Percentiles rank a stretch among this genome's conserved stretches.
phyloP scores from a whole-genome alignment of 2,888 invertebrate genomes.

The Carabus problematicus region DNA sequence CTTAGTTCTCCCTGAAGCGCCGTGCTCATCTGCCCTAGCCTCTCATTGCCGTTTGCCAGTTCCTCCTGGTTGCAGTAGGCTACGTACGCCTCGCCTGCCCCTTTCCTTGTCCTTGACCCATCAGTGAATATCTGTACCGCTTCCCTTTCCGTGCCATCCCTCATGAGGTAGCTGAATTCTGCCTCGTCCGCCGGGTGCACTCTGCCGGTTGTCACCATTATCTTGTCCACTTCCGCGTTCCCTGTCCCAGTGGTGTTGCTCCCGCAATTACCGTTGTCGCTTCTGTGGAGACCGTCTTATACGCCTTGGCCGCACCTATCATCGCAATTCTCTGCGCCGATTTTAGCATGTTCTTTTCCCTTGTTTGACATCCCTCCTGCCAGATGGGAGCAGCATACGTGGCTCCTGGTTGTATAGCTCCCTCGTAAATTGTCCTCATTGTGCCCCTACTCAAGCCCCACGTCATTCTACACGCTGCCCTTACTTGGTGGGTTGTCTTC shows the following conservation, averaged over 20 bases:
- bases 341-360: neutral
- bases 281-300: conserved; percentile 16
- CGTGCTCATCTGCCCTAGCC: conserved; percentile 13
- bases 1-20: conserved; percentile 26
- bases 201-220: too few species aligned
- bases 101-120: neutral
- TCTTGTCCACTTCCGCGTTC: too few species aligned
- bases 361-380: conserved; percentile 14
- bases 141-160: too few species aligned
- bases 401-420: conserved; percentile 33
- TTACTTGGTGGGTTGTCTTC: conserved; percentile 18
- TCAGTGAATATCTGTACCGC: conserved; percentile 18
- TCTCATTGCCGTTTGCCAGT: neutral
- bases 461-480: conserved; percentile 21
- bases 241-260: too few species aligned
- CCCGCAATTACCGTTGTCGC: neutral
- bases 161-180: too few species aligned
- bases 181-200: too few species aligned
- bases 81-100: conserved; percentile 17
- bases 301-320: conserved; percentile 21
- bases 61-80: conserved; percentile 1
- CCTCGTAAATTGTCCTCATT: conserved; percentile 27
- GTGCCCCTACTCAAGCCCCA: conserved; percentile 23
- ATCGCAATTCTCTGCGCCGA: conserved; percentile 14
- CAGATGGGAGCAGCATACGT: conserved; percentile 34